Conservation (phyloP, 1,140 invertebrate genomes). For the Trinorchestia longiramus region DNA sequence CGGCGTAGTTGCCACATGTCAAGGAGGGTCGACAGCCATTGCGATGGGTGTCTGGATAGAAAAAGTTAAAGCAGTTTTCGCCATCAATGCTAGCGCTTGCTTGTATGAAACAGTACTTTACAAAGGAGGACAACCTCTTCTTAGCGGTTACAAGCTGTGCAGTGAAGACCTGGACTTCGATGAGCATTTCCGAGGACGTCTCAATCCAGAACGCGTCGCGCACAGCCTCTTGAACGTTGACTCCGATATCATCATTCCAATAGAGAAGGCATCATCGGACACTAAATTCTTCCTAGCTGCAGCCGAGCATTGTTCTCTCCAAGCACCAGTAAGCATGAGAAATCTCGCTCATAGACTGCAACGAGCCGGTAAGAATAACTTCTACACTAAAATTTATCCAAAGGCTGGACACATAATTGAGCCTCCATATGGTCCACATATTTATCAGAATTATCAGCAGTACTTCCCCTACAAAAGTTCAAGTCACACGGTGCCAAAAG, state of each 20-base stretch:
- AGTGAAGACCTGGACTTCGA: not conserved
- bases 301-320: slow-evolving; percentile 56
- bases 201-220: not conserved
- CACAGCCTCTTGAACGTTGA: not conserved
- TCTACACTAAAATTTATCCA: slow-evolving; percentile 60
- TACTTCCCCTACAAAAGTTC: slow-evolving; percentile 32
- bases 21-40: slow-evolving; percentile 56
- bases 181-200: not conserved
- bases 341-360: slow-evolving; percentile 48
- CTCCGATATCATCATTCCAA: slow-evolving; percentile 53
- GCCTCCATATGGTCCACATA: slow-evolving; percentile 59
- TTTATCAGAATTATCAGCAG: slow-evolving; percentile 54
- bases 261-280: slow-evolving; percentile 61
- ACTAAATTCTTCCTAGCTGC: slow-evolving; percentile 61
- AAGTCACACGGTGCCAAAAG: not conserved
- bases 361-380: slow-evolving; percentile 57
- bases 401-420: slow-evolving; percentile 60
- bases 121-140: not conserved
- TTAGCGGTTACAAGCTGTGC: not conserved
- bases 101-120: not conserved
- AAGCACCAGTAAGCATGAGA: slow-evolving; percentile 17
- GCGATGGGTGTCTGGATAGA: slow-evolving; percentile 55
- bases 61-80: slow-evolving; percentile 60
- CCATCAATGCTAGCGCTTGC: slow-evolving; percentile 48
- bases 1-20: slow-evolving; percentile 60